Conservation (phyloP, 2,797 vertebrate species). For the Alca torda region DNA sequence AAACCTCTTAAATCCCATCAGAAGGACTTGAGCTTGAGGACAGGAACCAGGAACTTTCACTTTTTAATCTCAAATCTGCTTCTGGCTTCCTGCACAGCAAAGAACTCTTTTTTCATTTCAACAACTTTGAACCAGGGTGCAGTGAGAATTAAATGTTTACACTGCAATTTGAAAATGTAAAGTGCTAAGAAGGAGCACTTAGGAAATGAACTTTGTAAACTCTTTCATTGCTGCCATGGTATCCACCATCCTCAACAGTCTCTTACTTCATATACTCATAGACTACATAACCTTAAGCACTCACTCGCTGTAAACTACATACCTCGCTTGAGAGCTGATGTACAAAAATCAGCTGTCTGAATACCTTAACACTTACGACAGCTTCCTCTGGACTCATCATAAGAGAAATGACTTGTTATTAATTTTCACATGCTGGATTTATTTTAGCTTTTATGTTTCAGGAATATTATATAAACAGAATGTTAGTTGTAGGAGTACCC, state of each 20-base stretch:
- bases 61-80: conserved; percentile 1
- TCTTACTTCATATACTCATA: conserved; percentile 5
- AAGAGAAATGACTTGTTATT: conserved; percentile 28
- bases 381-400: conserved; percentile 31
- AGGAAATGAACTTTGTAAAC: conserved; percentile 54
- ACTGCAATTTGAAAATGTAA: conserved; percentile 46
- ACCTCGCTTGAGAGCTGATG: conserved; percentile 54
- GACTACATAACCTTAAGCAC: conserved; percentile 33
- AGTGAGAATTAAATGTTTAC: conserved; percentile 50
- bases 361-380: conserved; percentile 62
- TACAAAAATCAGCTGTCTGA: conserved; percentile 67
- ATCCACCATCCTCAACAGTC: conserved; percentile 21
- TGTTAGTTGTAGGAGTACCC: not conserved
- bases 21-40: not conserved
- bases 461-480: conserved; percentile 38
- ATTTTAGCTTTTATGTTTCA: conserved; percentile 51
- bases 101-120: conserved; percentile 49
- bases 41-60: not conserved
- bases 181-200: conserved; percentile 36
- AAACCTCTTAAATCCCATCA: conserved; percentile 23
- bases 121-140: conserved; percentile 27
- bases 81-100: conserved; percentile 32
- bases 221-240: conserved; percentile 19
- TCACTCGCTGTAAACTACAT: conserved; percentile 53
- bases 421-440: conserved; percentile 53